phyloP scores from a whole-genome alignment of 2,113 vertebrate species.

The Microtus richardsoni region DNA sequence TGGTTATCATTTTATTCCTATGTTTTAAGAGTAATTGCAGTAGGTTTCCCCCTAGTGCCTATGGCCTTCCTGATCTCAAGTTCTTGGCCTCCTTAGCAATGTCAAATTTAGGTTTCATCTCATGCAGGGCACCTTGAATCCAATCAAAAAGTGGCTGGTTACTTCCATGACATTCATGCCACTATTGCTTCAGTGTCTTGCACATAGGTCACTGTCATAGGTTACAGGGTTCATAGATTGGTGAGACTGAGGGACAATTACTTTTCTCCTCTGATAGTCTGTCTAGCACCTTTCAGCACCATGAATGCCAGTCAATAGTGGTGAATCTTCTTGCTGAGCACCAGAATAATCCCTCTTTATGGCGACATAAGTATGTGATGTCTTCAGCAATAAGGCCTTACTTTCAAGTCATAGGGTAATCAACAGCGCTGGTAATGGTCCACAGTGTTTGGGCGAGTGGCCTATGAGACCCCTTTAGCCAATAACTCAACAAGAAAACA shows the following conservation, averaged over 20 bases:
- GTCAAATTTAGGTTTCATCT: background rate
- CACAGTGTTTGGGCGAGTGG: background rate
- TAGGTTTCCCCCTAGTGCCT: background rate
- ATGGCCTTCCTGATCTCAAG: background rate
- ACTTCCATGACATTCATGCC: background rate
- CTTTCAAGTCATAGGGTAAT: background rate
- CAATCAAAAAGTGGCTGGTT: background rate
- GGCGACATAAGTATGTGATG: background rate
- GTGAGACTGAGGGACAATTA: background rate
- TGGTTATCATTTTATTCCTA: background rate
- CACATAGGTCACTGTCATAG: background rate
- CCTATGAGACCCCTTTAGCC: background rate
- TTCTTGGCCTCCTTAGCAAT: background rate
- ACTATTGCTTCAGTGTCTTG: background rate
- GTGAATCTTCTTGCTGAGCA: background rate
- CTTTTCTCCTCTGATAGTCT: background rate
- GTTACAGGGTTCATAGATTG: background rate
- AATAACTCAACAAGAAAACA: background rate
- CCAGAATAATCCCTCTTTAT: background rate
- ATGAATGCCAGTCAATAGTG: too few species aligned
- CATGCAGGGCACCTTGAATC: background rate
- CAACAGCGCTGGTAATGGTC: background rate
- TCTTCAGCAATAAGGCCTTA: background rate
- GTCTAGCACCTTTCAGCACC: too few species aligned
- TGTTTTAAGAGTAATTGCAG: background rate